Evolutionary conservation across 2,888 invertebrate species (phyloP), one percentile per base, ranked within the genome.

Genomic region (Ceraclea dissimilis): DNA sequence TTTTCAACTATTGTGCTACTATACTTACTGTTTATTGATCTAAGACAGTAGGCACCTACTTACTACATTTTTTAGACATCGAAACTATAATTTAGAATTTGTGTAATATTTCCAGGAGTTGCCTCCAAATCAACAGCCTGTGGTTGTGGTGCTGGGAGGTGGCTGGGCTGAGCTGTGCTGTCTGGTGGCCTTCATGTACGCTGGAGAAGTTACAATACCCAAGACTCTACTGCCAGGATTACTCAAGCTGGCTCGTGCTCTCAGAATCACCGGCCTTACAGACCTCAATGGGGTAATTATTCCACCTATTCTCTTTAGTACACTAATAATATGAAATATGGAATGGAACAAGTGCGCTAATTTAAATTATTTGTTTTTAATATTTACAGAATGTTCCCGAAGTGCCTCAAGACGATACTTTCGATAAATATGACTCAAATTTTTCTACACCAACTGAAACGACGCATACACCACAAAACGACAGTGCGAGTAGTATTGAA

Each of bases 111-210:
- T n/a, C n/a, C 70, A 88, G 88, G 86, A 86, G 66, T 73, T 87
- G 68, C 83, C 81, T 64, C 73, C 81, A 33, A 78, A 84, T 47
- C 84, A 83, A 69, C 86, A 85, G 71, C 85, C 87, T 0, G 78
- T 88, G 44, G 84, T 88, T 44, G 82, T 88, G 56, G 79, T 88
- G 50, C 81, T 87, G 57, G 84, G 85, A 60, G 85, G 86, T 64
- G 83, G 83, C 58, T 82, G 80, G 60, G 76, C 82, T n/a, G 88
- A 88, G 67, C 74, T 88, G 57, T 79, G 83, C 53, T 84, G 90
- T 11, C 82, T 92, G 58, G 81, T 92, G 34, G 86, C 89, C 2
- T 92, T 91, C 71, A 90, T 92, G 85, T 92, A 92, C 71, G 87
- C 87, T 49, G 91, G 91, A 2, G 91, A 92, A 71, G 91, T 91